Percentiles rank a stretch among this genome's conserved stretches.
Conservation (phyloP, 2,797 vertebrate genomes). For the Sphaeramia orbicularis region DNA sequence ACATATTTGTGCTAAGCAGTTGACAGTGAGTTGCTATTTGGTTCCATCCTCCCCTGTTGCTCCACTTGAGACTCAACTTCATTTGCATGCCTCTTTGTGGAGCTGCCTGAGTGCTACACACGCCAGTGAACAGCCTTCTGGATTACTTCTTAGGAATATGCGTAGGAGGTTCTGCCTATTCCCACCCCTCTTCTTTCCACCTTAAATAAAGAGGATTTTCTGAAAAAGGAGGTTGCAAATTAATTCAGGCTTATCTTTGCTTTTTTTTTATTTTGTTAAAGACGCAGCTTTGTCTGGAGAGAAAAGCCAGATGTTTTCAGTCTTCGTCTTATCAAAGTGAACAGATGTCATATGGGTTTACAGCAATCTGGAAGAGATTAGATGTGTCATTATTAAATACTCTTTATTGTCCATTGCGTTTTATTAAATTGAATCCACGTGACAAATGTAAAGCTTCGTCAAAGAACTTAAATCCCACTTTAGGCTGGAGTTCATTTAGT, state of each 20-base stretch:
- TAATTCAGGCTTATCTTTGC: conserved; percentile 61
- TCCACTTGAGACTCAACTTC: conserved; percentile 66
- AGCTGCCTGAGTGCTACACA: conserved; percentile 62
- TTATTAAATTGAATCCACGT: conserved; percentile 21
- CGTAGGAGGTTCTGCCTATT: conserved; percentile 61
- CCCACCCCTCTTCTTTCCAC: conserved; percentile 34
- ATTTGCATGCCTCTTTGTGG: conserved; percentile 77
- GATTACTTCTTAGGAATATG: conserved; percentile 67
- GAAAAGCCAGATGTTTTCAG: conserved; percentile 49
- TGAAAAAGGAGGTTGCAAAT: conserved; percentile 58
- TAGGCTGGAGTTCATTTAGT: conserved; percentile 46
- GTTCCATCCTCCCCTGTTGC: conserved; percentile 60
- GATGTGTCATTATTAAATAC: conserved; percentile 33
- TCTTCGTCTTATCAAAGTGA: conserved; percentile 38
- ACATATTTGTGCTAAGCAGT: conserved; percentile 58
- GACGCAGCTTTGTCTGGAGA: conserved; percentile 47
- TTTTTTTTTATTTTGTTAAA: conserved; percentile 44
- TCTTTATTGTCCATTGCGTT: conserved; percentile 15
- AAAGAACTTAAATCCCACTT: conserved; percentile 24
- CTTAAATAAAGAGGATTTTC: conserved; percentile 69
- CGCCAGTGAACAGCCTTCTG: conserved; percentile 70
- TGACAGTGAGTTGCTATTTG: conserved; percentile 63
- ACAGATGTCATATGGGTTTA: conserved; percentile 29
- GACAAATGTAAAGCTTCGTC: conserved; percentile 24
- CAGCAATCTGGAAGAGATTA: conserved; percentile 16